Evolutionary conservation across 2,797 vertebrate genomes (phyloP), one percentile per base, ranked within the genome.

Genomic region (Zenarchopterus dispar): DNA sequence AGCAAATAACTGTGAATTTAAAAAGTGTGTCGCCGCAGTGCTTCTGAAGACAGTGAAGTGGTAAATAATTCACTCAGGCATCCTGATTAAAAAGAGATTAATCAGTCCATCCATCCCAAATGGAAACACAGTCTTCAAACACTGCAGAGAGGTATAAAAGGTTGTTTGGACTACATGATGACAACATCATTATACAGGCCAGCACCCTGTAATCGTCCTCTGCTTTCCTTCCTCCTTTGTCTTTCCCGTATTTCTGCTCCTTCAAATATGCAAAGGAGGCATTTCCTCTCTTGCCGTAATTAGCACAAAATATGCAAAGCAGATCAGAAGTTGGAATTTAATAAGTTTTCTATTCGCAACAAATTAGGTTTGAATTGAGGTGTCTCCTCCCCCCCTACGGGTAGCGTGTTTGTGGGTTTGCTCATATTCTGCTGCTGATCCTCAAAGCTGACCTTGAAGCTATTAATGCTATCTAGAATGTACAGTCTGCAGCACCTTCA

Each of bases 271-370:
- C 81, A 87, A 86, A 88, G 80, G 47, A 77, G 64, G 62, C 77
- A 75, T 84, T 86, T 88, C 73, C 68, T 56, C 48, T 22, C 0
- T 0, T 62, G 56, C 62, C 51, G 56, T 85, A 88, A 89, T 85
- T 79, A 89, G 73, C 68, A 51, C 52, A 78, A 77, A 82, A 89
- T 81, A 78, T 84, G 83, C 80, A 80, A 84, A 88, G 75, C 56
- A 85, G 67, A 85, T 80, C 75, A 84, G 77, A 86, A 85, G 69
- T 78, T 70, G 31, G 62, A 69, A 80, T 78, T 81, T 59, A 84
- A 84, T 77, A 73, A 74, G 58, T 82, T 89, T 82, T 58, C 56
- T 18, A 76, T 77, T 80, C 66, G 78, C 77, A 81, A 81, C 75
- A 82, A 81, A 85, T 84, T 70, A 65, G 51, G 0, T 65, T 84